A percentile compares a stretch with the other conserved stretches of the same genome.
Conservation (phyloP, 2,797 vertebrate species). For the Lepus townsendii region DNA sequence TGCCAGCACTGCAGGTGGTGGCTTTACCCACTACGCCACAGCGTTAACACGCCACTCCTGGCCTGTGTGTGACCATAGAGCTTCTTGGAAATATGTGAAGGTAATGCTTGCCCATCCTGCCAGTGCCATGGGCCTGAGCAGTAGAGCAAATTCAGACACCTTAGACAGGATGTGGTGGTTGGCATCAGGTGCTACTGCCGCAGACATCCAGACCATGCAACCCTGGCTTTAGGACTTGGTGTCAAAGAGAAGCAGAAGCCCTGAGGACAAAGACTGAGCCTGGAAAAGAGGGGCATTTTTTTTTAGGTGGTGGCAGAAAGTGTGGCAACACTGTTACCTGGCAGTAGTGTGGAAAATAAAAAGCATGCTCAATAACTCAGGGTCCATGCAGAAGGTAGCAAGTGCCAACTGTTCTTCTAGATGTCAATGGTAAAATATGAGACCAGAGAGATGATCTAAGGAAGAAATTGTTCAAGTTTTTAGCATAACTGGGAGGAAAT, state of each 20-base stretch:
- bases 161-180: neutral
- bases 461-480: neutral
- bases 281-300: neutral
- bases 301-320: neutral
- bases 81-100: too few relatives aligned
- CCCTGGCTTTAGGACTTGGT: neutral
- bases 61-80: too few relatives aligned
- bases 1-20: too few relatives aligned
- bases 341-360: neutral
- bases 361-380: neutral
- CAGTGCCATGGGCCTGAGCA: too few relatives aligned
- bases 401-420: neutral
- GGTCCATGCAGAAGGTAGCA: neutral
- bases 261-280: neutral
- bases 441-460: neutral
- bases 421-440: neutral
- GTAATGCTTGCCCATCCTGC: too few relatives aligned
- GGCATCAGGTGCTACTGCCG: neutral
- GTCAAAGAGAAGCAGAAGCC: neutral
- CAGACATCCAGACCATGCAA: neutral
- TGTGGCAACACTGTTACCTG: neutral
- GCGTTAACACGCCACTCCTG: too few relatives aligned
- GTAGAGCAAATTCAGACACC: neutral
- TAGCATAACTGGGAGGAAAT: neutral
- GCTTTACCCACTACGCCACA: too few relatives aligned